Percentiles rank a stretch among this genome's conserved stretches.
Evolutionary conservation across 2,888 invertebrate species (phyloP).

Genomic region (Dioctria linearis): DNA sequence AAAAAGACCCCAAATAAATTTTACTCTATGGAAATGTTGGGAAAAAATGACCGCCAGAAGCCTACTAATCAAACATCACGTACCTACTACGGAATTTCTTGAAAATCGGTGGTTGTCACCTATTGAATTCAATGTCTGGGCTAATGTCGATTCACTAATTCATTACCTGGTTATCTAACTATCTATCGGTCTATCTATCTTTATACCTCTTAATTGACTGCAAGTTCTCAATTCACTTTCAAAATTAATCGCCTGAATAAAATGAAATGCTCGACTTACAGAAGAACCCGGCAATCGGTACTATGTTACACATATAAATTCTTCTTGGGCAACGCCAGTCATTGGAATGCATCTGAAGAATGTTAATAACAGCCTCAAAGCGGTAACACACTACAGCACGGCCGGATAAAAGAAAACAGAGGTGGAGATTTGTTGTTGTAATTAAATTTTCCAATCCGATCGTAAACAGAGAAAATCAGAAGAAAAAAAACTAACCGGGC

Average conservation of each 20-base stretch:
- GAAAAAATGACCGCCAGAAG: too few relatives aligned
- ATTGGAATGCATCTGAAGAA: conserved; percentile 52
- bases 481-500: conserved; percentile 7
- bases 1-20: too few relatives aligned
- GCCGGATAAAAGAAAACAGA: conserved; percentile 27
- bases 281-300: conserved; percentile 36
- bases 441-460: conserved; percentile 37
- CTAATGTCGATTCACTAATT: too few relatives aligned
- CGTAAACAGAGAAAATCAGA: conserved; percentile 19
- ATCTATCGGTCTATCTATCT: neutral
- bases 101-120: too few relatives aligned
- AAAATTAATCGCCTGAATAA: conserved; percentile 17
- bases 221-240: conserved; percentile 37
- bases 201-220: neutral
- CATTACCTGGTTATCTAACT: neutral
- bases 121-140: too few relatives aligned
- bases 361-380: conserved; percentile 47
- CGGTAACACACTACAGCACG: neutral
- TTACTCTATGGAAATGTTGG: too few relatives aligned
- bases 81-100: too few relatives aligned
- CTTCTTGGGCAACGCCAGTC: conserved; percentile 51
- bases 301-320: conserved; percentile 17
- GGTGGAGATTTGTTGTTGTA: conserved; percentile 18
- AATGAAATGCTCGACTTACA: neutral
- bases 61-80: too few relatives aligned